Base-by-base conservation (phyloP, 1,140 invertebrate genomes). In the Diabrotica virgifera region DNA sequence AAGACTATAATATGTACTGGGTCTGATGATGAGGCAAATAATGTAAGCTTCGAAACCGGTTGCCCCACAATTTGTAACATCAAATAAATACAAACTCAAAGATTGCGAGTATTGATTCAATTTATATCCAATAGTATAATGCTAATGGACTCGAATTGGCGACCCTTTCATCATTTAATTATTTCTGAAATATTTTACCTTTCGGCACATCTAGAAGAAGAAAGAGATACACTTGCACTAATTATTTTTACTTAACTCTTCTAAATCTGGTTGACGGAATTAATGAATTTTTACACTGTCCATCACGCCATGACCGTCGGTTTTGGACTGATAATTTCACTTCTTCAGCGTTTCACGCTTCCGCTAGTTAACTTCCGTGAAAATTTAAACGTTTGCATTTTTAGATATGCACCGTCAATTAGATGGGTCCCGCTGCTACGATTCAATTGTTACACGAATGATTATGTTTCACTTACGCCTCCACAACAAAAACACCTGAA, bases 291-390 rank as follows among this genome's bases (percentile, higher is more conserved):
- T 46, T 46, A 24, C n/a, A 46, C n/a, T n/a, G n/a, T 46, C 40
- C 40, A 46, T 46, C 40, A 36, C 8, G 57, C 52, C 52, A 63
- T 63, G 61, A 63, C 61, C 36, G 61, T 63, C 24, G 61, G 61
- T 63, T 63, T 63, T 63, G 61, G 61, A 63, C 61, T 63, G 54
- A 24, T 63, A 63, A 63, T 52, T 63, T 55, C 9, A 63, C 36
- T 54, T 37, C 52, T 54, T 54, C 36, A 63, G 35, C 53, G 54
- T 63, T 63, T 63, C 53, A 63, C 61, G 61, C 61, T 63, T 63
- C 7, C 53, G 38, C 37, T 36, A 52, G 51, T 52, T 54, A 63
- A 63, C 61, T 63, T 63, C 61, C 61, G 61, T 63, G 52, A 63
- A 63, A 54, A 52, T 63, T 63, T 37, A 54, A 63, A 38, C 37